Evolutionary conservation across 2,888 invertebrate genomes (phyloP), one percentile per base, ranked within the genome.

Genomic region (Trachelus iudaicus): DNA sequence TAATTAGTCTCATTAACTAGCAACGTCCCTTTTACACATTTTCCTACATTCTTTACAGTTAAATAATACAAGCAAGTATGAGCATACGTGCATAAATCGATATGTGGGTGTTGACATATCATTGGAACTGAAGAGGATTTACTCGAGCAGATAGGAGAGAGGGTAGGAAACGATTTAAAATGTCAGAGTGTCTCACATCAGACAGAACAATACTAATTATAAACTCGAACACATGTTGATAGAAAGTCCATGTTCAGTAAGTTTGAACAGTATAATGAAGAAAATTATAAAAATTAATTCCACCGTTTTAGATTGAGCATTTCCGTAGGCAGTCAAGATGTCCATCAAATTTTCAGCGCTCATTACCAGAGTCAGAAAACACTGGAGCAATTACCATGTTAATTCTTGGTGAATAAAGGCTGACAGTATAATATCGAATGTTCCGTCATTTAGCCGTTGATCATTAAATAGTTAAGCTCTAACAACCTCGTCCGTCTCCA

Each of bases 251-350:
- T 56, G 23, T 9, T 9, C 56, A 56, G 56, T 23, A 1, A 23
- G 56, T 56, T 56, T 23, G 2, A 9, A 23, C 56, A 6, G 23
- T 56, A 35, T 77, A 77, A 77, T 71, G 77, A 75, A 75, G 73
- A 74, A 75, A 77, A 75, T 75, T 77, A 77, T 77, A 74, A 56
- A 73, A 73, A 76, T 74, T 78, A 87, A 87, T 88, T 87, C 85
- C 83, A 87, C 87, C 88, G 83, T 87, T 85, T 87, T 86, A 85
- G 87, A 89, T 88, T 79, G 85, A 86, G 81, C 79, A 85, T 85
- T 89, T 89, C 85, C 87, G 86, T 82, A 76, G 75, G 75, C 56
- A 75, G 75, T 56, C 71, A 71, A 71, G 71, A 71, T 71, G 31
- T 31, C 71, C 31, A 23, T 71, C 31, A 34, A 71, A 71, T 71